These are phyloP conservation scores for Melanostigma gelatinosum DNA, from an alignment of 2,113 vertebrate genomes.

Conservation along the genomic window DNA sequence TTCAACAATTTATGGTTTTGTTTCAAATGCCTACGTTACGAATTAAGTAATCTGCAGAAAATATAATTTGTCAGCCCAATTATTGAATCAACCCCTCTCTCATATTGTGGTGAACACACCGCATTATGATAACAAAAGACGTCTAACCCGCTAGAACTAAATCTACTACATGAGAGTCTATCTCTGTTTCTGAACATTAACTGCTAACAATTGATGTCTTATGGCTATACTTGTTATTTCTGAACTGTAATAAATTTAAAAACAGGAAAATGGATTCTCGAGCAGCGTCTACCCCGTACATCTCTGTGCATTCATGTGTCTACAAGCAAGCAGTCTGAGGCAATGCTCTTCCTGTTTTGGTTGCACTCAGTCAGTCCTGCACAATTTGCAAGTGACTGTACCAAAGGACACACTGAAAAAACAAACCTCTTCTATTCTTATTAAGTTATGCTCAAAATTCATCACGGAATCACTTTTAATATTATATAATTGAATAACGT, in stretches of 20 bases:
- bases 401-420: constrained; percentile 2
- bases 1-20: constrained; percentile 17
- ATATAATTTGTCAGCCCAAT: neutral
- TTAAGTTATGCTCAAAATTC: neutral
- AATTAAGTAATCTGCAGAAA: constrained; percentile 29
- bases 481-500: neutral
- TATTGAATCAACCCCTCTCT: constrained; percentile 9
- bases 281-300: constrained; percentile 27
- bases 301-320: constrained; percentile 43
- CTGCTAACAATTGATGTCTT: constrained; percentile 1
- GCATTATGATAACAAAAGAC: neutral
- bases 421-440: neutral
- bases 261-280: constrained; percentile 61
- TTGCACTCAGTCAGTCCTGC: constrained; percentile 57
- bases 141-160: neutral
- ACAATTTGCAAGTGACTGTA: constrained; percentile 59
- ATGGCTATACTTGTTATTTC: constrained; percentile 18
- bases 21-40: constrained; percentile 26
- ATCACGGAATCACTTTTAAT: neutral
- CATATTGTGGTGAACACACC: constrained; percentile 3
- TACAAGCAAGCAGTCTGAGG: constrained; percentile 60
- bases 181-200: constrained; percentile 1
- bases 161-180: neutral
- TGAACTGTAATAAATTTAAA: constrained; percentile 18
- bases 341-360: constrained; percentile 70